A percentile compares a stretch with the other conserved stretches of the same genome.
phyloP scores from a whole-genome alignment of 2,113 vertebrate genomes.

The Phycodurus eques region DNA sequence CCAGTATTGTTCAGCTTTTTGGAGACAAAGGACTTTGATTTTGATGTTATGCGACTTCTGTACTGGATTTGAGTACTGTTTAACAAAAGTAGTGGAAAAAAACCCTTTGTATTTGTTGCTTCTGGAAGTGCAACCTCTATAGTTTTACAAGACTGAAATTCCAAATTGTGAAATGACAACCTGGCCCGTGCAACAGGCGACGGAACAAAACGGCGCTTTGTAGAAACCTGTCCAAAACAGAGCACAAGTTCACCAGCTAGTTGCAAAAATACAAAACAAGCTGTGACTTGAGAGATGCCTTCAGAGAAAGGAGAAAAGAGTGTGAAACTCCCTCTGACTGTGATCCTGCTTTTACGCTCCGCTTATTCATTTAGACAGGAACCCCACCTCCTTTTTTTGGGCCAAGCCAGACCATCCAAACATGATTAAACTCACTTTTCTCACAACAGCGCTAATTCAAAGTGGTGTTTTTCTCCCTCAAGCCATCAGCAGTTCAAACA shows the following conservation, averaged over 20 bases:
- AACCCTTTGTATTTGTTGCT: background rate
- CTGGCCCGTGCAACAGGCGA: background rate
- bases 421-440: constrained; percentile 52
- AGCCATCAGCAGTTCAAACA: constrained; percentile 49
- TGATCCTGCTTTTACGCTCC: constrained; percentile 37
- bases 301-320: constrained; percentile 30
- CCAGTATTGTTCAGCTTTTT: background rate
- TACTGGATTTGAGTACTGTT: background rate
- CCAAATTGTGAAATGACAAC: background rate
- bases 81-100: background rate
- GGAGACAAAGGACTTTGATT: background rate
- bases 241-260: constrained; percentile 14
- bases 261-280: constrained; percentile 41
- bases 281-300: constrained; percentile 46
- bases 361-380: constrained; percentile 58
- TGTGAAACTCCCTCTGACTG: constrained; percentile 32
- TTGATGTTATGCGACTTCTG: background rate
- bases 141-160: background rate
- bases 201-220: constrained; percentile 14
- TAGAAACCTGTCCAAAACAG: constrained; percentile 18
- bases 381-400: constrained; percentile 4
- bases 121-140: background rate
- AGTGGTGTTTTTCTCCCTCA: constrained; percentile 27
- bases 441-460: constrained; percentile 44
- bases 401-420: constrained; percentile 39